Conservation (phyloP, 2,888 invertebrate genomes). For the Papilio elwesi region DNA sequence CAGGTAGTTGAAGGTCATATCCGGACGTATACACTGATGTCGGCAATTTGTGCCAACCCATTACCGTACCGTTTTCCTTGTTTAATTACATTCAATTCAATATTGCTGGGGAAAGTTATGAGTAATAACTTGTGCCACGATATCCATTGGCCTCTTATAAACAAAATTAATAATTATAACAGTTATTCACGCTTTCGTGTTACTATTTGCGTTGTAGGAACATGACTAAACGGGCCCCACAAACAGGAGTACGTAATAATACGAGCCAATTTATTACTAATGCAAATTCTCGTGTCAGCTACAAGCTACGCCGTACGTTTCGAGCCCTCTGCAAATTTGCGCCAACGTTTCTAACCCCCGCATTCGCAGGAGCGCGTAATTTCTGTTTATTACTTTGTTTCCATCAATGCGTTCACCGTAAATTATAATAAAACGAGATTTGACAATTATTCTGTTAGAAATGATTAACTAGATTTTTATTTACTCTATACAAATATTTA, state of each 20-base stretch:
- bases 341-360: constrained; percentile 8
- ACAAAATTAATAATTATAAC: no score
- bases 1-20: no score
- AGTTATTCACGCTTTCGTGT: no score
- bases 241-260: constrained; percentile 7
- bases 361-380: constrained; percentile 17
- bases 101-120: no score
- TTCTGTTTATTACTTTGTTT: constrained; percentile 26
- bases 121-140: no score
- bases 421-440: constrained; percentile 13
- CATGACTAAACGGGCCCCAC: not conserved
- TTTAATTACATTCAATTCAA: no score
- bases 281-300: constrained; percentile 35
- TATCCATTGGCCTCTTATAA: no score
- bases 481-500: not conserved
- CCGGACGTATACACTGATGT: no score
- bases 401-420: constrained; percentile 18
- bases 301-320: constrained; percentile 18
- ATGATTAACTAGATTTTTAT: not conserved
- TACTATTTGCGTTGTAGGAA: no score
- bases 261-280: constrained; percentile 31
- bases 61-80: no score
- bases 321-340: constrained; percentile 28
- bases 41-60: no score
- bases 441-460: not conserved